Base-by-base conservation (phyloP, 2,797 vertebrate species). In the Taenioides sp. region DNA sequence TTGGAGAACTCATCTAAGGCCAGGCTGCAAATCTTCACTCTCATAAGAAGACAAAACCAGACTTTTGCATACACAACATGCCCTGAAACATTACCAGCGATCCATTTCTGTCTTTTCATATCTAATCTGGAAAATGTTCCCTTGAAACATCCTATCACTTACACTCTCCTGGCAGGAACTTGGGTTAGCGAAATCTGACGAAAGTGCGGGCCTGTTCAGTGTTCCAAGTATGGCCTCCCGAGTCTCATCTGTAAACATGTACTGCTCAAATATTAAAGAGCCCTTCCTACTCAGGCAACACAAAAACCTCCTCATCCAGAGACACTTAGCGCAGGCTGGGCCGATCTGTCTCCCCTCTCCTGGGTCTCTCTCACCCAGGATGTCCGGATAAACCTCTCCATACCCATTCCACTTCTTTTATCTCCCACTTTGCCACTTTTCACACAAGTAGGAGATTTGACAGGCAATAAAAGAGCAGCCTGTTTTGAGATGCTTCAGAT, bases 401-500 rank as follows among this genome's bases (percentile, higher is more conserved):
- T 80, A 57, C 76, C 84, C 76, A 63, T 79, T 81, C 78, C 71
- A 28, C 65, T 85, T 86, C 87, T 90, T 89, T 90, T 87, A 90
- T 86, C 81, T 84, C 67, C 79, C 75, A 84, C 83, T 92, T 91
- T 83, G 86, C 78, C 85, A 79, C 78, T 79, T 80, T 72, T 81
- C 37, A 86, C 82, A 77, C 75, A 76, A 84, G 70, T 84, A 81
- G 86, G 77, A 87, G 84, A 66, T 66, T 72, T 81, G 80, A 87
- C 80, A 88, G 81, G 78, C 85, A 84, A 81, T 89, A 90, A 91
- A 91, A 85, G 87, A 86, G 79, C 82, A 86, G 87, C 67, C 79
- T 89, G 78, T 85, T 87, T 87, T 67, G 71, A 43, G 75, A 86
- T 73, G 67, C 74, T 73, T 64, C 37, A 76, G 84, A 77, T 77